A percentile compares a stretch with the other conserved stretches of the same genome.
These are phyloP conservation scores for Meta bourneti DNA, from an alignment of 2,888 invertebrate species.

Conservation along the genomic window DNA sequence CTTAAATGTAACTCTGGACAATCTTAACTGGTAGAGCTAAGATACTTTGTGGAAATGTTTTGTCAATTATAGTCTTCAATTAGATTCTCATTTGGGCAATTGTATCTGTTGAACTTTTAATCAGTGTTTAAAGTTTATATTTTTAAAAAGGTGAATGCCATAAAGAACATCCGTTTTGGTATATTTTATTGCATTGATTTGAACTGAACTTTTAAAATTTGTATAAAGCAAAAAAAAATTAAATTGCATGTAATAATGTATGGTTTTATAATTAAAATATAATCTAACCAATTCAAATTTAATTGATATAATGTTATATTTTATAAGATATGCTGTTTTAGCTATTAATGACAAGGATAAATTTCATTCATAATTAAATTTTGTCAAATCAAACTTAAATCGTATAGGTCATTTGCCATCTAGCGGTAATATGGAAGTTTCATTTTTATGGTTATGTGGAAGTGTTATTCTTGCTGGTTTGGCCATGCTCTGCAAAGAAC, in stretches of 20 bases:
- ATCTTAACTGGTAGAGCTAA: no score
- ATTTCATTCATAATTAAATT: background rate
- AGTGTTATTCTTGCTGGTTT: slow-evolving; percentile 83
- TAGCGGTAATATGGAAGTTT: background rate
- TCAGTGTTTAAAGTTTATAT: no score
- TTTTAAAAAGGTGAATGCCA: no score
- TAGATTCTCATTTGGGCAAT: no score
- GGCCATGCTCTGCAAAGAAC: slow-evolving; percentile 95
- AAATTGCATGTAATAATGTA: background rate
- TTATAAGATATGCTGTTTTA: background rate
- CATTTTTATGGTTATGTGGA: slow-evolving; percentile 47
- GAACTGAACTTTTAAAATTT: no score
- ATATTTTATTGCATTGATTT: no score
- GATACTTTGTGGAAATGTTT: no score
- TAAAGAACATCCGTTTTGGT: no score
- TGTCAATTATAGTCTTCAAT: no score
- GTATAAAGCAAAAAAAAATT: background rate
- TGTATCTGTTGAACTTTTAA: no score
- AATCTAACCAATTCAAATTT: background rate
- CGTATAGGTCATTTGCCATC: slow-evolving; percentile 22
- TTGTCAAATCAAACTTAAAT: background rate
- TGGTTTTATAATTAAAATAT: background rate
- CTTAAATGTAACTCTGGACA: no score
- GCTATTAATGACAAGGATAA: no score
- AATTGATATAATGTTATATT: background rate